Evolutionary conservation across 2,113 vertebrate genomes (phyloP).

Genomic region (Lethenteron camtschaticum): DNA sequence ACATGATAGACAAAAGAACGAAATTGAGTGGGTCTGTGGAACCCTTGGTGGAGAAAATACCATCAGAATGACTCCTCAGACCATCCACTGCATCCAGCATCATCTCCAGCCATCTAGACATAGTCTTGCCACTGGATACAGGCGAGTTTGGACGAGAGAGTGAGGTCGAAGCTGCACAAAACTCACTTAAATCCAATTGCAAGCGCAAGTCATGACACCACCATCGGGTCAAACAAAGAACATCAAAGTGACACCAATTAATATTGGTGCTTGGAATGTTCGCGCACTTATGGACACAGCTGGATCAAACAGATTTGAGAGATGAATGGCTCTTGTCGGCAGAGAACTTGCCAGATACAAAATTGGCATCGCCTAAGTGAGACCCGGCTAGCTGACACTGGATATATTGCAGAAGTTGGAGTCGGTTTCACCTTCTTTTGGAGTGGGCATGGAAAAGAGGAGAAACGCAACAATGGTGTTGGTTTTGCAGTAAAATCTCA

Average conservation of each 20-base stretch:
- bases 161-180: too few relatives aligned
- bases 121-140: too few relatives aligned
- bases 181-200: too few relatives aligned
- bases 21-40: too few relatives aligned
- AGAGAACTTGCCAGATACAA: constrained; percentile 1
- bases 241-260: background rate
- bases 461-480: background rate
- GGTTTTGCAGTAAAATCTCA: background rate
- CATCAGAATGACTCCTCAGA: too few relatives aligned
- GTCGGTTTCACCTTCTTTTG: background rate
- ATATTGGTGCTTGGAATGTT: background rate
- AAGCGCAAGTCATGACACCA: background rate
- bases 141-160: too few relatives aligned
- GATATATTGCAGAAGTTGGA: background rate
- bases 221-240: background rate
- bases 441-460: background rate
- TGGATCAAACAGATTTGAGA: background rate
- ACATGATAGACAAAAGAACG: too few relatives aligned
- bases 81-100: too few relatives aligned
- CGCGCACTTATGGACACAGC: background rate
- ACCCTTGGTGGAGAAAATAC: too few relatives aligned
- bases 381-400: background rate
- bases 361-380: background rate
- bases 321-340: background rate
- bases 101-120: too few relatives aligned